phyloP scores from a whole-genome alignment of 2,113 vertebrate genomes.

The Dasyornis broadbenti region DNA sequence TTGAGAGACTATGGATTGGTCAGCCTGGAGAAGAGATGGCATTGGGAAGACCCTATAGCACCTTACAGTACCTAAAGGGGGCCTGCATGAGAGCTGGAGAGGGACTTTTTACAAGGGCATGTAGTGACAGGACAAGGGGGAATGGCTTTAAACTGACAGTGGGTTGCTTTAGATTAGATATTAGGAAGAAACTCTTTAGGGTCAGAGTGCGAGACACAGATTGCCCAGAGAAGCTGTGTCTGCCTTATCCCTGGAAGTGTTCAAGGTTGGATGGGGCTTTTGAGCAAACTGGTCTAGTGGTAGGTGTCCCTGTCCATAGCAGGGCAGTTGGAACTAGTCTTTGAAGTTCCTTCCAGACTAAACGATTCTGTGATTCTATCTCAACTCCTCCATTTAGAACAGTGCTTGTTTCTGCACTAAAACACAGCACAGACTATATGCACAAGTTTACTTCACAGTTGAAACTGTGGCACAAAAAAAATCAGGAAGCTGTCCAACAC shows the following conservation, averaged over 20 bases:
- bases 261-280: background rate
- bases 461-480: background rate
- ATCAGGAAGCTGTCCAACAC: background rate
- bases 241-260: background rate
- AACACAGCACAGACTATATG: rapidly evolving
- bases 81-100: background rate
- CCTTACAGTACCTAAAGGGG: background rate
- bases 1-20: background rate
- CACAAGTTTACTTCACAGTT: background rate
- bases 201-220: background rate
- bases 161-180: background rate
- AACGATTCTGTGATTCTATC: background rate
- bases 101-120: background rate
- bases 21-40: background rate
- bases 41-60: background rate
- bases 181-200: background rate
- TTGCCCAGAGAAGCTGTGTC: background rate
- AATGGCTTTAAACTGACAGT: background rate
- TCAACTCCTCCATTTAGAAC: background rate
- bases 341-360: background rate
- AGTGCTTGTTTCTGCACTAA: background rate
- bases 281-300: background rate
- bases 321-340: background rate
- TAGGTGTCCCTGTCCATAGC: background rate
- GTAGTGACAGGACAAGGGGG: background rate